Conservation (phyloP, 37 sponge, comb jelly and placozoan species). For the Theonella swinhoei region DNA sequence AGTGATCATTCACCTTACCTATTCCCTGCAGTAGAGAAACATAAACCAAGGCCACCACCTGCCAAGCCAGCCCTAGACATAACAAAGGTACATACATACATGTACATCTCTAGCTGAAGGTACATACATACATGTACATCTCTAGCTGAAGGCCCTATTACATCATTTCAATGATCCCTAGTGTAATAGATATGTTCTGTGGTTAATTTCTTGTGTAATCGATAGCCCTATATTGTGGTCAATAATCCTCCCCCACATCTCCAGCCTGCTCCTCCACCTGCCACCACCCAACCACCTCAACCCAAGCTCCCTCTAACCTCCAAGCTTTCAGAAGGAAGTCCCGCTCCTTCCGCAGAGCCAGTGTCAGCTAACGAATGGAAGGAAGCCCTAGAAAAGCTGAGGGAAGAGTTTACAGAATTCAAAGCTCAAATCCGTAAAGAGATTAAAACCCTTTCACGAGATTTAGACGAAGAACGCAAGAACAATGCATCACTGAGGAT, state of each 20-base stretch:
- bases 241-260: too few species aligned
- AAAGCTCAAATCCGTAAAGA: conserved; percentile 9
- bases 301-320: neutral
- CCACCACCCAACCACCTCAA: too few species aligned
- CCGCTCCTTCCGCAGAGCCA: neutral
- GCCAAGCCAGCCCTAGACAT: neutral
- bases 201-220: too few species aligned
- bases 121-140: too few species aligned
- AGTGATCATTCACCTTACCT: too few species aligned
- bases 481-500: conserved; percentile 46
- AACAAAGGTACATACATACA: neutral
- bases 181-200: too few species aligned
- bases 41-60: neutral
- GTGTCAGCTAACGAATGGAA: conserved; percentile 8
- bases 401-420: conserved; percentile 46
- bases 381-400: conserved; percentile 46
- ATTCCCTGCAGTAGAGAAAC: neutral
- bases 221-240: too few species aligned
- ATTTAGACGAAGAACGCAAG: conserved; percentile 79
- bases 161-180: too few species aligned
- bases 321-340: neutral
- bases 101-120: too few species aligned
- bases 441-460: conserved; percentile 53
- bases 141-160: too few species aligned
- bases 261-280: too few species aligned